These are phyloP conservation scores for Habrosyne pyritoides DNA, from an alignment of 2,888 invertebrate species.

Conservation along the genomic window DNA sequence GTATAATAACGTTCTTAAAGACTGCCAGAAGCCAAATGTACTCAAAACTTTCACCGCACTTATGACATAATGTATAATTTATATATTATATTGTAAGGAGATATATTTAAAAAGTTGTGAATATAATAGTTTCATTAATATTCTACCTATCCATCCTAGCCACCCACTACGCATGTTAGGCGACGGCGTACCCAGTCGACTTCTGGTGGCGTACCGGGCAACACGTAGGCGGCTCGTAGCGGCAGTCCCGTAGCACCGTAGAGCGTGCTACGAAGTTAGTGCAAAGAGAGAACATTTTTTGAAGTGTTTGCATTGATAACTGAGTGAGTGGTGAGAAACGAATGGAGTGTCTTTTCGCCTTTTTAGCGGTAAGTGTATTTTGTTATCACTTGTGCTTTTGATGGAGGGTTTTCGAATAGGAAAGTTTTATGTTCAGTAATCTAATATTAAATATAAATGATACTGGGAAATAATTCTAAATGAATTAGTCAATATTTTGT, in stretches of 20 bases:
- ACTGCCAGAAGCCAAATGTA: neutral
- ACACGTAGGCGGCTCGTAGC: constrained; percentile 41
- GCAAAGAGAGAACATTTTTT: neutral
- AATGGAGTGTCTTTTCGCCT: neutral
- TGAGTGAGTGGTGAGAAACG: constrained; percentile 5
- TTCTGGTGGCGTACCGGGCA: constrained; percentile 40
- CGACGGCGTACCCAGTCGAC: constrained; percentile 40
- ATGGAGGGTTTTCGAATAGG: neutral
- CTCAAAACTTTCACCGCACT: neutral
- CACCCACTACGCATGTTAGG: neutral
- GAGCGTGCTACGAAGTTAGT: constrained; percentile 13
- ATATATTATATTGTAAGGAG: no score
- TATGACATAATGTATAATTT: neutral
- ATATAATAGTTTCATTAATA: constrained; percentile 6
- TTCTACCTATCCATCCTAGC: neutral
- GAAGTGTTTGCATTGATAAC: constrained; percentile 2
- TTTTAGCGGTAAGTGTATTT: constrained; percentile 3
- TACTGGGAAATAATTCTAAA: no score
- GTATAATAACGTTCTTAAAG: neutral
- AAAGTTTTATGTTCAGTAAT: neutral
- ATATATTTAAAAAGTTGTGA: neutral
- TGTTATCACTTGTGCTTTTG: neutral
- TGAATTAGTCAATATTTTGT: no score
- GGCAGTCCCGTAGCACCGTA: constrained; percentile 16
- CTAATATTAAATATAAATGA: neutral